phyloP scores from a whole-genome alignment of 2,888 invertebrate genomes.

The Hypselothyrea guttata region DNA sequence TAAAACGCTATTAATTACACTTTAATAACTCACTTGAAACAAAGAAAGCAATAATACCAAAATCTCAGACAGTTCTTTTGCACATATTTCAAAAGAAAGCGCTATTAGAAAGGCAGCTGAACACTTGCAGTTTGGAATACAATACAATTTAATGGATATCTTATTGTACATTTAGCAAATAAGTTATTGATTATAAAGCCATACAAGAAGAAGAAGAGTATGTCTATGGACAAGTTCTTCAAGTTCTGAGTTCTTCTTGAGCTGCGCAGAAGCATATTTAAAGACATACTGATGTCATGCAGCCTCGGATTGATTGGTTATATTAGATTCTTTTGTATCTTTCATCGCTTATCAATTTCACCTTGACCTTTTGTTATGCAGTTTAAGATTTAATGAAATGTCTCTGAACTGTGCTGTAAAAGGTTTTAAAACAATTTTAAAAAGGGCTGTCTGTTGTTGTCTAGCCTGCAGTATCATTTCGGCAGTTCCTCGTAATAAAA shows the following conservation, averaged over 20 bases:
- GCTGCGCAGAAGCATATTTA: conserved; percentile 20
- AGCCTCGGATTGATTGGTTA: too few relatives aligned
- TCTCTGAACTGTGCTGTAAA: conserved; percentile 16
- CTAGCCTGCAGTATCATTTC: conserved; percentile 3
- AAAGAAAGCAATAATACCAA: conserved; percentile 57
- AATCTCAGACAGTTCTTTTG: conserved; percentile 10
- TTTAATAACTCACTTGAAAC: conserved; percentile 68
- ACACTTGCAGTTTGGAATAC: conserved; percentile 12
- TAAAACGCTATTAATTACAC: conserved; percentile 71
- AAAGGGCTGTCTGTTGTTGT: too few relatives aligned
- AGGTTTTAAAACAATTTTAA: conserved; percentile 30
- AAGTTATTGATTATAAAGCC: neutral
- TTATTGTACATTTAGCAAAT: too few relatives aligned
- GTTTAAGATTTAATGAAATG: neutral
- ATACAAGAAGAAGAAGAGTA: neutral
- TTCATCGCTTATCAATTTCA: neutral
- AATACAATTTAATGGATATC: conserved; percentile 3
- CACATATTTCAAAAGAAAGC: conserved; percentile 34
- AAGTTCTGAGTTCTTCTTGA: too few relatives aligned
- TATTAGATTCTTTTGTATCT: neutral
- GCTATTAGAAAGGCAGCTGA: conserved; percentile 22
- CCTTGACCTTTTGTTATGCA: conserved; percentile 11
- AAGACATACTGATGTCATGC: conserved; percentile 32
- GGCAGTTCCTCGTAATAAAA: conserved; percentile 31
- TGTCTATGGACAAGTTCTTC: conserved; percentile 12